Evolutionary conservation across 1,140 invertebrate genomes (phyloP).

Genomic region (Sipha flava): DNA sequence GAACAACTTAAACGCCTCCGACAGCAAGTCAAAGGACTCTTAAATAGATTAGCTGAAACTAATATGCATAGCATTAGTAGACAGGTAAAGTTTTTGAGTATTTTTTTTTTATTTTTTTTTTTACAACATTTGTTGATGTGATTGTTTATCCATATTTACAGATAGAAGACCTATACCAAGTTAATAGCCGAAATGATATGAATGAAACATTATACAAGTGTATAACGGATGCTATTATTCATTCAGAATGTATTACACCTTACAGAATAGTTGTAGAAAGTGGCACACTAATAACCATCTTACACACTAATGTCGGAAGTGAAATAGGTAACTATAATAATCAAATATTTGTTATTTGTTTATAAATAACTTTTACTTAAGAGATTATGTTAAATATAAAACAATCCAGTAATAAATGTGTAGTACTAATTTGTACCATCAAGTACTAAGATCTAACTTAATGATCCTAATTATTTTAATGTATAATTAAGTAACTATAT

Average conservation of each 20-base stretch:
- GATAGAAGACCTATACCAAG: conserved; percentile 64
- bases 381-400: no score
- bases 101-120: background rate
- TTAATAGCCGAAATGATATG: conserved; percentile 71
- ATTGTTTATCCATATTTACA: conserved; percentile 41
- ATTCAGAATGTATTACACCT: conserved; percentile 52
- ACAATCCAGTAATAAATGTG: no score
- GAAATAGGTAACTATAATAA: conserved; percentile 63
- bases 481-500: no score
- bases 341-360: background rate
- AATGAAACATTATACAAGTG: conserved; percentile 64
- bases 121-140: background rate
- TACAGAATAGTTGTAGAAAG: conserved; percentile 77
- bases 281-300: conserved; percentile 66
- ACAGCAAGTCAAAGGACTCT: conserved; percentile 73
- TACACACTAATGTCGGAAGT: conserved; percentile 82
- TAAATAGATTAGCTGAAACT: conserved; percentile 79
- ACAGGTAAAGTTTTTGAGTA: conserved; percentile 46
- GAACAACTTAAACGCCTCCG: conserved; percentile 55
- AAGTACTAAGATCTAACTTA: no score
- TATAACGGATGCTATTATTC: conserved; percentile 59
- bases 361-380: background rate
- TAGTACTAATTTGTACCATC: no score
- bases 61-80: conserved; percentile 76
- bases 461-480: no score